These are phyloP conservation scores for Eledona agricola DNA, from an alignment of 2,888 invertebrate species.

Conservation along the genomic window DNA sequence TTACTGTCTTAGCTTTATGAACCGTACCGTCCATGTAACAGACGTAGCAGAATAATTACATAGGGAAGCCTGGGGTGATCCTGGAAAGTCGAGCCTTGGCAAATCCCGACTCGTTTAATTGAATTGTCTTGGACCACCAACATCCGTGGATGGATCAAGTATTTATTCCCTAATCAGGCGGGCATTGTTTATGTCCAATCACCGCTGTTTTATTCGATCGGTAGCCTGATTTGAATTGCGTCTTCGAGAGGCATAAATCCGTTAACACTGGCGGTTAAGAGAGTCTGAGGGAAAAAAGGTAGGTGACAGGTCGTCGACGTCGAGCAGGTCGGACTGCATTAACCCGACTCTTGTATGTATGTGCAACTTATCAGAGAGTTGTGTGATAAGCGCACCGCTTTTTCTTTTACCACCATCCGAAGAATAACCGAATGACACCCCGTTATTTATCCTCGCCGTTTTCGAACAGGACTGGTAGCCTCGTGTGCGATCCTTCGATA, in stretches of 20 bases:
- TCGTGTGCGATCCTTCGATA: conserved; percentile 41
- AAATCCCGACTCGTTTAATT: conserved; percentile 50
- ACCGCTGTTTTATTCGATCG: conserved; percentile 54
- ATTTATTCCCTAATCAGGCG: conserved; percentile 61
- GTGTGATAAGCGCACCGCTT: too few relatives aligned
- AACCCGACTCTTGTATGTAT: too few relatives aligned
- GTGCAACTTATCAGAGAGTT: too few relatives aligned
- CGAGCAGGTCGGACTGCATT: too few relatives aligned
- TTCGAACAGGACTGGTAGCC: conserved; percentile 26
- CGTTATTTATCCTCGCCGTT: conserved; percentile 50
- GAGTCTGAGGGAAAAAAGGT: too few relatives aligned
- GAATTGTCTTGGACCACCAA: conserved; percentile 61
- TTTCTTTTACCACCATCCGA: too few relatives aligned
- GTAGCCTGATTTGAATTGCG: conserved; percentile 61
- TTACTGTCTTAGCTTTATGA: conserved; percentile 21
- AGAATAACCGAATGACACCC: conserved; percentile 53
- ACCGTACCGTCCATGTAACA: conserved; percentile 21
- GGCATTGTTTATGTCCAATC: conserved; percentile 61
- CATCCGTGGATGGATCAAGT: conserved; percentile 53
- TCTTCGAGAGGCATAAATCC: conserved; percentile 57
- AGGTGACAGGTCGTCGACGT: too few relatives aligned
- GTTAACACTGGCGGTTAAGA: conserved; percentile 52
- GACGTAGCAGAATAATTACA: conserved; percentile 17
- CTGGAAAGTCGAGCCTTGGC: conserved; percentile 4
- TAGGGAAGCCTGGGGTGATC: conserved; percentile 17